These are phyloP conservation scores for Pentamera pediparva DNA, from an alignment of 53 echinoderm and acorn worm genomes.

Conservation along the genomic window DNA sequence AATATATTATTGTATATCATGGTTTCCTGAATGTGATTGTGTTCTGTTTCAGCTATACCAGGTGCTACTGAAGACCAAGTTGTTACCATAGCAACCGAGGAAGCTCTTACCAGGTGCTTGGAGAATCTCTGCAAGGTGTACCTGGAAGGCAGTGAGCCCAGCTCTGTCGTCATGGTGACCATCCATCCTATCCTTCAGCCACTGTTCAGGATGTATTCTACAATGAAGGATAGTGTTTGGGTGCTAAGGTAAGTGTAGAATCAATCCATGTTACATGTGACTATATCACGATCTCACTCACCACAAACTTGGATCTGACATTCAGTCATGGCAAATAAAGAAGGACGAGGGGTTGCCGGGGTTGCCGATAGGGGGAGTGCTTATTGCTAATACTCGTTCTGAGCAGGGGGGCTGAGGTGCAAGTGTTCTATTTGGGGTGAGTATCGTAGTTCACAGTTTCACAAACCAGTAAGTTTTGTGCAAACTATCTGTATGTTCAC, in stretches of 20 bases:
- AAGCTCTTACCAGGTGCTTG: slow-evolving; percentile 53
- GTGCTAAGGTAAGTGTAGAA: slow-evolving; percentile 60
- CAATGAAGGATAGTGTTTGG: slow-evolving; percentile 70
- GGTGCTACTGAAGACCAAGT: background rate
- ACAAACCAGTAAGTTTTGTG: too few relatives aligned
- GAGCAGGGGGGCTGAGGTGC: too few relatives aligned
- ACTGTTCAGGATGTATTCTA: slow-evolving; percentile 65
- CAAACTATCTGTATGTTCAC: too few relatives aligned
- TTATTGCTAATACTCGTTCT: background rate
- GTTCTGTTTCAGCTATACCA: background rate
- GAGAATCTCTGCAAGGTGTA: slow-evolving; percentile 63
- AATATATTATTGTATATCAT: too few relatives aligned
- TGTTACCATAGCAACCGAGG: slow-evolving; percentile 43
- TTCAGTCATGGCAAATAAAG: too few relatives aligned
- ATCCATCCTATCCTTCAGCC: slow-evolving; percentile 57
- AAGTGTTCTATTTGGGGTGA: too few relatives aligned
- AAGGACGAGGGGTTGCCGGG: too few relatives aligned
- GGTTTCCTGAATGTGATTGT: too few relatives aligned
- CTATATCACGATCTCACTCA: too few relatives aligned
- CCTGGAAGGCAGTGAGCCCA: slow-evolving; percentile 52
- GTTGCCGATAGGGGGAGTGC: background rate
- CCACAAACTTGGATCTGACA: too few relatives aligned
- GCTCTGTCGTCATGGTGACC: slow-evolving; percentile 40
- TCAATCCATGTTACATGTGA: too few relatives aligned
- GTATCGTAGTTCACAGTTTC: too few relatives aligned